Percentiles rank a stretch among this genome's conserved stretches.
phyloP scores from a whole-genome alignment of 1,140 invertebrate species.

The Formica selysi region DNA sequence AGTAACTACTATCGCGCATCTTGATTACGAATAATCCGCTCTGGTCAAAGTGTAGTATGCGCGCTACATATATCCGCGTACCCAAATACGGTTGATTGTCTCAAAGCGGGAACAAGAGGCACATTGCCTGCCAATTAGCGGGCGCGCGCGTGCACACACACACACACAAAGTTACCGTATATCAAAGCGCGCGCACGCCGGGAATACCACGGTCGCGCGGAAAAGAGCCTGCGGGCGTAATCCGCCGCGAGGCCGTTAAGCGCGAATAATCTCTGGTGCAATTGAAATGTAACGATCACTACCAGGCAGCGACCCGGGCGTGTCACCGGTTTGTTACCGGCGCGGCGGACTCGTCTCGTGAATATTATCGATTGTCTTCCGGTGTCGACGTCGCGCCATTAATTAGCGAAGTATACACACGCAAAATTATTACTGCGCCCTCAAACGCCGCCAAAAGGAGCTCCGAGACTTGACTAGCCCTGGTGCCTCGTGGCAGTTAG shows the following conservation, averaged over 20 bases:
- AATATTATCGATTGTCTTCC: slow-evolving; percentile 11
- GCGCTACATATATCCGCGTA: background rate
- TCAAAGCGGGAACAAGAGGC: slow-evolving; percentile 25
- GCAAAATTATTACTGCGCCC: slow-evolving; percentile 64
- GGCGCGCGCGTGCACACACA: background rate
- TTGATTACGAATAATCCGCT: slow-evolving; percentile 12
- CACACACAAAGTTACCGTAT: slow-evolving; percentile 2
- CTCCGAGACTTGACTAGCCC: slow-evolving; percentile 50
- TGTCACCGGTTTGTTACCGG: no score
- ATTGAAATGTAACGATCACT: slow-evolving; percentile 34
- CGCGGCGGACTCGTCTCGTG: background rate
- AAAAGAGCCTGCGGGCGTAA: slow-evolving; percentile 20
- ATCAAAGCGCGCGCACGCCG: slow-evolving; percentile 29
- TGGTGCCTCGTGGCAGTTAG: slow-evolving; percentile 69
- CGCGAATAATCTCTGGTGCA: slow-evolving; percentile 19
- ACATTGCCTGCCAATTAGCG: background rate
- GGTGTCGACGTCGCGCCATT: slow-evolving; percentile 28
- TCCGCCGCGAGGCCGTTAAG: background rate
- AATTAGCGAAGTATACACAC: slow-evolving; percentile 66
- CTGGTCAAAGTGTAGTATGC: background rate
- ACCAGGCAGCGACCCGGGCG: no score
- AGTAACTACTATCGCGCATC: background rate
- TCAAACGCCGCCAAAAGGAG: slow-evolving; percentile 61
- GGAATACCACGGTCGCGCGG: slow-evolving; percentile 14
- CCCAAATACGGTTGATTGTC: slow-evolving; percentile 43